phyloP scores from a whole-genome alignment of 1,140 invertebrate genomes.

The Habropoda laboriosa region DNA sequence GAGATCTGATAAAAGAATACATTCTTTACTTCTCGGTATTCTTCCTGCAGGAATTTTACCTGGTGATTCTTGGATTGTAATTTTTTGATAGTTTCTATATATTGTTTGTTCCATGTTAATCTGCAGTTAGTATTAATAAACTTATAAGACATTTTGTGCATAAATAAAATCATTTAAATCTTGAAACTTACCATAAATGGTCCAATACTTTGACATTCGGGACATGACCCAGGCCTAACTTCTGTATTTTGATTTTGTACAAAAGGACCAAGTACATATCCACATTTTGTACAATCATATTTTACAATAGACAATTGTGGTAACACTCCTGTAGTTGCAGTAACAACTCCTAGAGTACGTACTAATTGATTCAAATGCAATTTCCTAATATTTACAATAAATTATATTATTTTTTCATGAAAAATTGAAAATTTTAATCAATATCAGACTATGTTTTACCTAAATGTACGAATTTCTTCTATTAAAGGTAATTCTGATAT shows the following conservation, averaged over 20 bases:
- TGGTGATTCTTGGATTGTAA: constrained; percentile 98
- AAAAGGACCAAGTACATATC: constrained; percentile 97
- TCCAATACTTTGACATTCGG: constrained; percentile 98
- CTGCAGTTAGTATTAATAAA: constrained; percentile 78
- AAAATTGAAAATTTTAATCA: constrained; percentile 2
- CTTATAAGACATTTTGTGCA: neutral
- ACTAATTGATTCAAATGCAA: constrained; percentile 97
- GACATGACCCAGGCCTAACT: constrained; percentile 97
- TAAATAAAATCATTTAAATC: neutral
- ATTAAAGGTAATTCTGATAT: constrained; percentile 97
- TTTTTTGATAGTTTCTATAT: constrained; percentile 99
- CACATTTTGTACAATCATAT: constrained; percentile 98
- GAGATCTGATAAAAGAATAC: constrained; percentile 96
- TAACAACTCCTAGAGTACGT: constrained; percentile 97
- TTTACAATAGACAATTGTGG: constrained; percentile 98
- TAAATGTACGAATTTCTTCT: constrained; percentile 97
- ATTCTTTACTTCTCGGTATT: constrained; percentile 98
- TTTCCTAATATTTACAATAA: constrained; percentile 85
- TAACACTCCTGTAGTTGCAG: constrained; percentile 96
- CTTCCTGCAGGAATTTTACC: constrained; percentile 96
- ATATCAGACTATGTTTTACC: constrained; percentile 79
- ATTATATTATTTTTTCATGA: constrained; percentile 37
- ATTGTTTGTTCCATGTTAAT: constrained; percentile 98
- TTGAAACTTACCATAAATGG: constrained; percentile 92
- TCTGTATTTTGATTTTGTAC: constrained; percentile 96